These are phyloP conservation scores for Corydoras maculifer DNA, from an alignment of 2,113 vertebrate genomes.

Conservation along the genomic window DNA sequence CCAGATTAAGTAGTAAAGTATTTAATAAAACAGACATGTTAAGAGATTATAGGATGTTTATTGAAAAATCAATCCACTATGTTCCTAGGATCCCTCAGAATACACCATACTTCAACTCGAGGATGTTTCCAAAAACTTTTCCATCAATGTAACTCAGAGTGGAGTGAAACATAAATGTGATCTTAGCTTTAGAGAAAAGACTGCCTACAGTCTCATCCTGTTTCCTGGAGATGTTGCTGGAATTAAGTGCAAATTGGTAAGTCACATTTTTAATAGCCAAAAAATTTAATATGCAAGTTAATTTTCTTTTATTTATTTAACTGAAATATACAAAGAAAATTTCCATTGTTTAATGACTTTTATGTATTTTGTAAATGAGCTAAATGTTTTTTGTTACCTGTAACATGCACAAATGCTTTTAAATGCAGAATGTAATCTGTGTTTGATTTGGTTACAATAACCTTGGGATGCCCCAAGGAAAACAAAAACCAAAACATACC, in stretches of 20 bases:
- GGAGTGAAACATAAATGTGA: slow-evolving; percentile 46
- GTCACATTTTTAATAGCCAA: slow-evolving; percentile 25
- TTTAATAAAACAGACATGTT: not conserved
- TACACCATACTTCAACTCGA: slow-evolving; percentile 69
- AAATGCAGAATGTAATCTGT: too few species aligned
- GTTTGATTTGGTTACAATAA: too few species aligned
- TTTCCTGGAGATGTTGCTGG: slow-evolving; percentile 37
- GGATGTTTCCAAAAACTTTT: slow-evolving; percentile 48
- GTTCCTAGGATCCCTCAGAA: slow-evolving; percentile 68
- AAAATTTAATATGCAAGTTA: too few species aligned
- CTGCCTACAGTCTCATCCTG: slow-evolving; percentile 75
- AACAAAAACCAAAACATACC: too few species aligned
- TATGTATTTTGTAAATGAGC: too few species aligned
- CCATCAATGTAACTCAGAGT: slow-evolving; percentile 51
- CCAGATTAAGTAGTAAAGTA: too few species aligned
- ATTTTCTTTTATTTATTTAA: too few species aligned
- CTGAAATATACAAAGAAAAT: too few species aligned
- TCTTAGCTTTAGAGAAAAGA: slow-evolving; percentile 54
- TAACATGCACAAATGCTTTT: too few species aligned
- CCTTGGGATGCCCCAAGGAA: too few species aligned
- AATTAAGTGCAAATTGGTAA: slow-evolving; percentile 72
- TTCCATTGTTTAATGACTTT: too few species aligned
- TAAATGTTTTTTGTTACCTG: too few species aligned
- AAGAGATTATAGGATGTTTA: not conserved
- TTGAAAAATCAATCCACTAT: slow-evolving; percentile 5